Evolutionary conservation across 2,113 vertebrate species (phyloP), one percentile per base, ranked within the genome.

Genomic region (Scomber scombrus): DNA sequence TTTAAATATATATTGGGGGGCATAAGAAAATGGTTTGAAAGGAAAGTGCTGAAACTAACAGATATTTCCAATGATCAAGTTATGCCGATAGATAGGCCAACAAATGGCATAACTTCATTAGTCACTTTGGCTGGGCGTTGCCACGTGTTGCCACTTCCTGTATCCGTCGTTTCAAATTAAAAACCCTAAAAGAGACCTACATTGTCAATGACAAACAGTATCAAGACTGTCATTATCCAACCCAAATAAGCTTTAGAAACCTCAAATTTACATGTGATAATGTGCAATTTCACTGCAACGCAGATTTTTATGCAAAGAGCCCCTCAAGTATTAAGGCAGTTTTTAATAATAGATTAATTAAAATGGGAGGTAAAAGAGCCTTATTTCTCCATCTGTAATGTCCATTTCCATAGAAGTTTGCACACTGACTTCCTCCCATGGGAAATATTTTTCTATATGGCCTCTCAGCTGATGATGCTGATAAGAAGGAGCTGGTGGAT

Each of bases 401-500:
- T 54, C 61, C 65, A n/a, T n/a, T 51, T 26, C n/a, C 16, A 76
- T 56, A 58, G 50, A 79, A 31, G 34, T 70, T 75, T 81, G 61
- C 29, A 61, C 49, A 23, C 16, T 7, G 11, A 74, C 54, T 21
- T 72, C 14, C 50, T 55, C 57, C 45, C 56, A 78, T 50, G 56
- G 70, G 64, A 83, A 58, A 19, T 47, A 66, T 79, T 80, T 71
- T 61, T 50, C 43, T 80, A 49, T 85, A 55, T 57, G 34, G 74
- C 69, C 78, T 80, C 55, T 80, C 43, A 23, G 70, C 43, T 60
- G 82, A 85, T 77, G 52, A 63, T 68, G 76, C 65, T 60, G 85
- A 88, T 87, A 81, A 71, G 61, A 79, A 47, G 47, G 65, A 80
- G 55, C 62, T 46, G 51, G 51, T 4, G 29, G 67, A 85, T 84